Evolutionary conservation across 2,888 invertebrate genomes (phyloP).

Genomic region (Molorchus minor): DNA sequence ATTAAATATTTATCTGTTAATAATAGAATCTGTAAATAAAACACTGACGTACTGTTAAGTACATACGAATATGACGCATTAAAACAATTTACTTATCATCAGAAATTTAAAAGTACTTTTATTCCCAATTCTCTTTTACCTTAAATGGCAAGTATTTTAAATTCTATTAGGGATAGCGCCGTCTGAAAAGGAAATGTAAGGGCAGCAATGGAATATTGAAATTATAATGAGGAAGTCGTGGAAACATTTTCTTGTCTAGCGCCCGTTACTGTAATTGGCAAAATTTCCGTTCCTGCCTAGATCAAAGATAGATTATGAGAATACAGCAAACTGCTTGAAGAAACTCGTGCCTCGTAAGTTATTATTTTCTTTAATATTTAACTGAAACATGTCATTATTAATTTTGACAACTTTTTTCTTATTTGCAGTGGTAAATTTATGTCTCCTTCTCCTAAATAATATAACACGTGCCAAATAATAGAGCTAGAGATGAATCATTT

Average conservation of each 20-base stretch:
- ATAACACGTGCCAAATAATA: too few relatives aligned
- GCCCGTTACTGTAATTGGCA: constrained; percentile 1
- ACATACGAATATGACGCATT: constrained; percentile 6
- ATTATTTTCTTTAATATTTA: too few relatives aligned
- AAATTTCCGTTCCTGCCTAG: constrained; percentile 4
- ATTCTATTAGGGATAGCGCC: neutral
- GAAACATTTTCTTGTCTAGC: neutral
- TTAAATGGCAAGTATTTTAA: neutral
- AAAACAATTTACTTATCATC: too few relatives aligned
- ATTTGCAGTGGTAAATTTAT: too few relatives aligned
- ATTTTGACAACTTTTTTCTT: too few relatives aligned
- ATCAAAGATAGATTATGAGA: neutral
- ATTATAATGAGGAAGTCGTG: constrained; percentile 4
- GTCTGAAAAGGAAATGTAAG: constrained; percentile 3
- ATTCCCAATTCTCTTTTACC: neutral
- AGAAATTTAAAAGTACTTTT: neutral
- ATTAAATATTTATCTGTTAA: constrained; percentile 18
- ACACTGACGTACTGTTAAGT: constrained; percentile 2
- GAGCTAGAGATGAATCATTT: too few relatives aligned
- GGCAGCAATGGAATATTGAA: constrained; percentile 2
- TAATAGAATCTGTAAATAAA: constrained; percentile 16
- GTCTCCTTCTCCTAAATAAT: too few relatives aligned
- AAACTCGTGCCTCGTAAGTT: too few relatives aligned
- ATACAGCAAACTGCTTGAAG: neutral
- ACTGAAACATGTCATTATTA: too few relatives aligned